A percentile compares a stretch with the other conserved stretches of the same genome.
These are phyloP conservation scores for Epinotia brunnichana DNA, from an alignment of 2,888 invertebrate genomes.

Conservation along the genomic window DNA sequence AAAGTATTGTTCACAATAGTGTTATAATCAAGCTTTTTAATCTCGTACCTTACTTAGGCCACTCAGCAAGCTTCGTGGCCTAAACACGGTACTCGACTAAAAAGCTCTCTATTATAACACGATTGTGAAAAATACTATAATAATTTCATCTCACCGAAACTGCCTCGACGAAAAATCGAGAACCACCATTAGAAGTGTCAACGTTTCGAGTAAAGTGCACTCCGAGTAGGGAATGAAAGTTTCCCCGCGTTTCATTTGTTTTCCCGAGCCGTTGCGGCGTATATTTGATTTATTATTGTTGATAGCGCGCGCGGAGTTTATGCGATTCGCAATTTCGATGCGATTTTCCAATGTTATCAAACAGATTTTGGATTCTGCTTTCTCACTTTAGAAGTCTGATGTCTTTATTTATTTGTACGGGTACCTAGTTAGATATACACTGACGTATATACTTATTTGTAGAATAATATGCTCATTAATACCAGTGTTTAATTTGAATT, in stretches of 20 bases:
- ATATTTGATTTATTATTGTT: slow-evolving; percentile 78
- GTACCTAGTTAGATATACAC: not conserved
- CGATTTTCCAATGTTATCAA: slow-evolving; percentile 17
- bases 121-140: too few species aligned
- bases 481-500: too few species aligned
- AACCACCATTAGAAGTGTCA: slow-evolving; percentile 54
- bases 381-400: slow-evolving; percentile 8
- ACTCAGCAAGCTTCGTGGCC: too few species aligned
- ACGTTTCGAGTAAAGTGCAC: slow-evolving; percentile 70
- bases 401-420: not conserved
- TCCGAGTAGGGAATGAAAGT: slow-evolving; percentile 76
- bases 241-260: slow-evolving; percentile 72
- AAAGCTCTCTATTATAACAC: too few species aligned
- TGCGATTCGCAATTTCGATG: slow-evolving; percentile 20
- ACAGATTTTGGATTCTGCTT: slow-evolving; percentile 1
- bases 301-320: slow-evolving; percentile 53
- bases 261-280: slow-evolving; percentile 62
- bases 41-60: too few species aligned
- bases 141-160: slow-evolving; percentile 14
- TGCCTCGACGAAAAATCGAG: slow-evolving; percentile 47
- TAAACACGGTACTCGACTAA: too few species aligned
- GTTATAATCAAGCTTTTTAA: too few species aligned
- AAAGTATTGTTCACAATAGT: too few species aligned
- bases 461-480: too few species aligned
- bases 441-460: not conserved